These are phyloP conservation scores for Poecile atricapillus DNA, from an alignment of 2,113 vertebrate genomes.

Conservation along the genomic window DNA sequence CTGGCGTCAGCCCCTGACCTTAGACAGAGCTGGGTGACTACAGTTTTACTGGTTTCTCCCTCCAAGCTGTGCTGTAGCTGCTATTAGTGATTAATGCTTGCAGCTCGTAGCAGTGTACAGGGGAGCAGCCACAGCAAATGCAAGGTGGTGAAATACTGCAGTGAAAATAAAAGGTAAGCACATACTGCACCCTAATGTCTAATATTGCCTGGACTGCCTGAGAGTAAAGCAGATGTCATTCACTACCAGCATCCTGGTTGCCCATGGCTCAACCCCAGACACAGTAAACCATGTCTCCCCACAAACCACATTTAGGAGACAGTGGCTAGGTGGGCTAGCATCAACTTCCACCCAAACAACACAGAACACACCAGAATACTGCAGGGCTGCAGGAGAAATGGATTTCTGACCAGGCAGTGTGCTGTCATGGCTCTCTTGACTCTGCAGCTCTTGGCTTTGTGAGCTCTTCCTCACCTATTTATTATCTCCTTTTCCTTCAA, in stretches of 20 bases:
- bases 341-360: background rate
- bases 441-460: background rate
- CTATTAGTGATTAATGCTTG: background rate
- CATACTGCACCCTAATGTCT: background rate
- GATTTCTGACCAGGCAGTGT: background rate
- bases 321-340: background rate
- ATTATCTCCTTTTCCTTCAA: slow-evolving; percentile 57
- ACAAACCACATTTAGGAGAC: background rate
- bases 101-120: background rate
- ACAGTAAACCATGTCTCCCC: background rate
- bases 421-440: background rate
- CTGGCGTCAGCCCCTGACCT: background rate
- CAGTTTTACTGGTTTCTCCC: background rate
- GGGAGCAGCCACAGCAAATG: background rate
- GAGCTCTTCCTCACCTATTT: slow-evolving; percentile 65
- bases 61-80: background rate
- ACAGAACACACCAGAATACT: background rate
- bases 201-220: fast-evolving
- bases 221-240: background rate
- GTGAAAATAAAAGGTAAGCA: background rate
- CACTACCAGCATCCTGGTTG: background rate
- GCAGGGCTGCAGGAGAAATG: background rate
- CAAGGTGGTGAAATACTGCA: background rate
- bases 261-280: background rate
- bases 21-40: background rate